Evolutionary conservation across 2,888 invertebrate species (phyloP).

Genomic region (Bembecia ichneumoniformis): DNA sequence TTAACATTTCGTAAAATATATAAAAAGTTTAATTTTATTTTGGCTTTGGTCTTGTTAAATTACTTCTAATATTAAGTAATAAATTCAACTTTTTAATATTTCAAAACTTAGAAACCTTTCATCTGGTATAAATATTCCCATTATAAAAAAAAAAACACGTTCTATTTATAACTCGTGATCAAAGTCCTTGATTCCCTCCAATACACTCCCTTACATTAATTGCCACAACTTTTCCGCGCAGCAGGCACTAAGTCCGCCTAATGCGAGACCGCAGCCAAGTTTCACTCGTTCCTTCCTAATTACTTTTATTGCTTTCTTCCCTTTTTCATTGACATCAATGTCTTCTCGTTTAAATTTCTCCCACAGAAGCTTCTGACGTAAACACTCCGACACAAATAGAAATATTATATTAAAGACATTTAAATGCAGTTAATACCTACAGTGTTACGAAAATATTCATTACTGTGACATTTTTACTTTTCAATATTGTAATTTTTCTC

Average conservation of each 20-base stretch:
- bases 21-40: no score
- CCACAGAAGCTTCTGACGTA: neutral
- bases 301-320: slow-evolving; percentile 51
- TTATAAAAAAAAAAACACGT: neutral
- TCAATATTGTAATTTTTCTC: no score
- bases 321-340: slow-evolving; percentile 34
- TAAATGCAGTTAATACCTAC: no score
- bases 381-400: no score
- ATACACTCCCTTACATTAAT: slow-evolving; percentile 39
- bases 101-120: neutral
- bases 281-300: slow-evolving; percentile 46
- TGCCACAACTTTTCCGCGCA: slow-evolving; percentile 44
- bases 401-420: no score
- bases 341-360: slow-evolving; percentile 22
- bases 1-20: no score
- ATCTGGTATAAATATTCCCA: neutral
- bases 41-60: neutral
- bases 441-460: no score
- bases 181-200: slow-evolving; percentile 11
- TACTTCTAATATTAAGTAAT: neutral
- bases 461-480: no score
- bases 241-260: slow-evolving; percentile 45
- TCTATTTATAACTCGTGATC: neutral
- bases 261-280: slow-evolving; percentile 43
- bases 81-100: neutral